Conservation (phyloP, 2,113 vertebrate species). For the Pycnonotus jocosus region DNA sequence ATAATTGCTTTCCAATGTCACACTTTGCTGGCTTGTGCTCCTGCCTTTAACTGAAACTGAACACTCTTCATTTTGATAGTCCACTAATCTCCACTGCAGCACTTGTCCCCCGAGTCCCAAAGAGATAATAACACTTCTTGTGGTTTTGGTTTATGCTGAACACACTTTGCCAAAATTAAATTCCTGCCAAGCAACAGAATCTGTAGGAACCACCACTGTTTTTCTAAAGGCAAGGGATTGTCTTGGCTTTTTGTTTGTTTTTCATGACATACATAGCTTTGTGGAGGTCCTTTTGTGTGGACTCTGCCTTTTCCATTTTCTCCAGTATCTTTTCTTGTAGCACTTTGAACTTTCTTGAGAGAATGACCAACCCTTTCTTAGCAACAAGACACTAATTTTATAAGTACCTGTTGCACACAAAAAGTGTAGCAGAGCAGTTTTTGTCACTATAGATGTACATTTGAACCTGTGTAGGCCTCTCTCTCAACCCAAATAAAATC, state of each 20-base stretch:
- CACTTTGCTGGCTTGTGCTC: background rate
- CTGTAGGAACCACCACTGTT: background rate
- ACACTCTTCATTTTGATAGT: background rate
- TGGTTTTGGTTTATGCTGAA: background rate
- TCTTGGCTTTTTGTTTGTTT: background rate
- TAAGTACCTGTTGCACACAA: background rate
- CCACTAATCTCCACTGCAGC: constrained; percentile 10
- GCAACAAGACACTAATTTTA: background rate
- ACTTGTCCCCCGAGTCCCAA: background rate
- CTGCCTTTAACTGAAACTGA: background rate
- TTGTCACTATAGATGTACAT: background rate
- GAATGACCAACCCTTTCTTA: background rate
- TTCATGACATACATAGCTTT: background rate
- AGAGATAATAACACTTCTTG: background rate
- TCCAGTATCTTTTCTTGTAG: background rate
- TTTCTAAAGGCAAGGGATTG: background rate
- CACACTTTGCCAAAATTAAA: background rate
- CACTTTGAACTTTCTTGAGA: background rate
- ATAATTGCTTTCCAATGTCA: background rate
- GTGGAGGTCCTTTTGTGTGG: background rate
- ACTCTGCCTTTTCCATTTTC: background rate
- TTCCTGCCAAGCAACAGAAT: background rate
- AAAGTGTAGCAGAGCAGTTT: background rate
- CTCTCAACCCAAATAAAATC: background rate
- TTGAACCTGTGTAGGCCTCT: background rate